Evolutionary conservation across 2,113 vertebrate genomes (phyloP), one percentile per base, ranked within the genome.

Genomic region (Thermophis baileyi): DNA sequence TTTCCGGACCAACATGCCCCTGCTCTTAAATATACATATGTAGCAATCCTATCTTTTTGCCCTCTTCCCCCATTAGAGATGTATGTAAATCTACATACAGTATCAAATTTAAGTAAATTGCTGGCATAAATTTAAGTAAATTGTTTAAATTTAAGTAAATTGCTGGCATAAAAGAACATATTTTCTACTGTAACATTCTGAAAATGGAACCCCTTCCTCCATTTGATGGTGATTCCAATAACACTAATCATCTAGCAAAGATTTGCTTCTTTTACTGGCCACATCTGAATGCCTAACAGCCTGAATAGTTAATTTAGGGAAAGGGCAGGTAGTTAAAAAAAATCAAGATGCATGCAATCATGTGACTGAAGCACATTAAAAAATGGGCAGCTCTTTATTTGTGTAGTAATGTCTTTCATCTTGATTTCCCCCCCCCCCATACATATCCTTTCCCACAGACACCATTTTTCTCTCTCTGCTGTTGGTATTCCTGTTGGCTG

Each of bases 381-480:
- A 81, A 81, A 40, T 40, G 16, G 6, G 6, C 7, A 81, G 16
- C 35, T 40, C 18, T 40, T 81, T 40, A 81, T 44, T 81, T 44
- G n/a, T 81, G 18, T 81, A 35, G 35, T 81, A 81, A 40, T 22
- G 74, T 81, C 35, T 81, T 35, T 18, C 74, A 81, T 81, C 18
- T 81, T 81, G 35, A 81, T 20, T 22, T 4, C 6, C 3, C 0
- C 6, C 6, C 3, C 0, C 1, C 30, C 1, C 12, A 81, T 4
- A 44, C 35, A 44, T 9, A 22, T 22, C 35, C 7, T 40, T 44
- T 44, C 18, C 18, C 20, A 44, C 18, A 44, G 35, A 44, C 35
- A 22, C 74, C 7, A 35, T 22, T 81, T 81, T 9, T 22, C 18
- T 44, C 3, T 81, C 35, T 44, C 74, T 81, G 74, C 35, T 44